Evolutionary conservation across 2,888 invertebrate species (phyloP), one percentile per base, ranked within the genome.

Genomic region (Hemaris fuciformis): DNA sequence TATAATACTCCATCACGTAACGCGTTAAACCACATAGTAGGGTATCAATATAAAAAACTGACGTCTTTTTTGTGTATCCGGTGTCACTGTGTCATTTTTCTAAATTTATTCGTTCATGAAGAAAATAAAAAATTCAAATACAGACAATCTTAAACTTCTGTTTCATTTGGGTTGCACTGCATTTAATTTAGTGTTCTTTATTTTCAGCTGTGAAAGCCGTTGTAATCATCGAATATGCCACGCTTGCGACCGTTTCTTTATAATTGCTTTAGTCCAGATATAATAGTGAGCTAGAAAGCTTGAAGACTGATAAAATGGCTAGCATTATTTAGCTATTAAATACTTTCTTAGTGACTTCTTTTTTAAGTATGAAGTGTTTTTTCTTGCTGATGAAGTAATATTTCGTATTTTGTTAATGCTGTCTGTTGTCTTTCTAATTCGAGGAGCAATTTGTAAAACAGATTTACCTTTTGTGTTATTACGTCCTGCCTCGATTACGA

Each of bases 171-270:
- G n/a, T 10, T n/a, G 22, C 27, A n/a, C 10, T n/a, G 22, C 27
- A n/a, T 27, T 7, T 34, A 42, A 27, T 8, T 38, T 15, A 4
- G 62, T 1, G n/a, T 38, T 59, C 27, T 66, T 64, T 56, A n/a
- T 25, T 80, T 81, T 56, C 78, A 81, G 80, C 63, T 81, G 64
- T 81, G 68, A 81, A 71, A 45, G 53, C 53, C 15, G 10, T 31
- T 53, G 18, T 18, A 4, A 1, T 38, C 27, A 31, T 48, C 2
- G 15, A 27, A 53, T 53, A 53, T 31, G 53, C 53, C 53, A 31
- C 31, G 31, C 53, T 53, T 53, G 27, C 31, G 15, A 31, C 53
- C 8, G 27, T 46, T 34, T 53, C 31, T 31, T 7, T 3, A 8
- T 13, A 31, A 10, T 31, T 31, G 31, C 31, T 31, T 53, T 10